Conservation (phyloP, 2,113 vertebrate species). For the Gallinago media region DNA sequence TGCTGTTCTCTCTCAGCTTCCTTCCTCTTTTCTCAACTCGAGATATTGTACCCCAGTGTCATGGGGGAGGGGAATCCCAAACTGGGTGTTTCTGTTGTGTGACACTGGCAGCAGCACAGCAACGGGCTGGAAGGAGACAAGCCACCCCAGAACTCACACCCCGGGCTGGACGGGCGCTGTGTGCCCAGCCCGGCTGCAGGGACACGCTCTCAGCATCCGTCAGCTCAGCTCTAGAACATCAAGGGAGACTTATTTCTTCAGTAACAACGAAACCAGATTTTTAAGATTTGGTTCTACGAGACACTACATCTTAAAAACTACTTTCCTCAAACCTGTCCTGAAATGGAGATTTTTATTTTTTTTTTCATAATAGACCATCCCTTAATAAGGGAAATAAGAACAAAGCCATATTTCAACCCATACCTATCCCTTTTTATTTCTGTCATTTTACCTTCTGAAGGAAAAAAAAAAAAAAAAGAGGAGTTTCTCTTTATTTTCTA, state of each 20-base stretch:
- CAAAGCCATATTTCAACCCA: background rate
- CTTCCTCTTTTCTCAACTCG: conserved; percentile 78
- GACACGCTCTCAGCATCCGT: accelerated
- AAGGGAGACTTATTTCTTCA: background rate
- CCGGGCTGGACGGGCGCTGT: accelerated
- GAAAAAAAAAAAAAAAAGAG: too few relatives aligned
- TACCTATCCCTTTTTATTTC: background rate
- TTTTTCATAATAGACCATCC: accelerated
- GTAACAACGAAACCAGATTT: accelerated
- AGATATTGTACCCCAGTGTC: background rate
- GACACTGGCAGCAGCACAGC: background rate
- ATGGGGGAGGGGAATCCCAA: conserved; percentile 55
- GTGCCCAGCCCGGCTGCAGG: accelerated
- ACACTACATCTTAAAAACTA: background rate
- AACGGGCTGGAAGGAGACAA: too few relatives aligned
- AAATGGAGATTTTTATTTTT: background rate
- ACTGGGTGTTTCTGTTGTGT: background rate
- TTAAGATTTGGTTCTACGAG: background rate
- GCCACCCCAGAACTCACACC: accelerated
- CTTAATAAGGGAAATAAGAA: accelerated
- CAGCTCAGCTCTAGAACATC: accelerated
- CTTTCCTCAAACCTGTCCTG: background rate
- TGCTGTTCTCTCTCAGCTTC: conserved; percentile 64
- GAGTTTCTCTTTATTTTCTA: background rate
- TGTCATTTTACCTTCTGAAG: background rate